Evolutionary conservation across 2,888 invertebrate genomes (phyloP).

Genomic region (Xanthostigma xanthostigma): DNA sequence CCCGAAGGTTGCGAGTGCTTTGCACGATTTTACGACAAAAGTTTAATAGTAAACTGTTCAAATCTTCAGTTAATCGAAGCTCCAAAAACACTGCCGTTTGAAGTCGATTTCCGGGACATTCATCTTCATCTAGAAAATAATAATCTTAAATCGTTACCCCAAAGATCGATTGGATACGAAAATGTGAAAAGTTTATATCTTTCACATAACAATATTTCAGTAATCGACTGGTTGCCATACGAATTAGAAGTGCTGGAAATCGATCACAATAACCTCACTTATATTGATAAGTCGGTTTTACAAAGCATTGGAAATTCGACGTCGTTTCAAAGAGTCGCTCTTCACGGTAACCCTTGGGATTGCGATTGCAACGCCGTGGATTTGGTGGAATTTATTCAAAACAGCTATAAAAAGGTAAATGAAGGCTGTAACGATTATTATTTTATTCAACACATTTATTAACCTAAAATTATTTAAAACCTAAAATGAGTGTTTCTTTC

Average conservation of each 20-base stretch:
- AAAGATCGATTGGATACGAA: constrained; percentile 11
- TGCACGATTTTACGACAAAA: constrained; percentile 29
- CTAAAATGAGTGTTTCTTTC: constrained; percentile 3
- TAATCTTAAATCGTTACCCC: constrained; percentile 24
- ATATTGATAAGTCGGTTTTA: constrained; percentile 29
- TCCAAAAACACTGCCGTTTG: constrained; percentile 21
- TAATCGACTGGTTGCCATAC: constrained; percentile 28
- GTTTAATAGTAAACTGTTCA: constrained; percentile 39
- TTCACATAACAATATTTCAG: constrained; percentile 32
- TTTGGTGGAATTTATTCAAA: constrained; percentile 30
- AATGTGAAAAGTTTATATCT: constrained; percentile 33
- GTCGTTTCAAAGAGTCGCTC: constrained; percentile 23
- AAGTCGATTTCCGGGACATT: constrained; percentile 13
- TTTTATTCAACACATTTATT: too few species aligned
- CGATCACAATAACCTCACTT: constrained; percentile 37
- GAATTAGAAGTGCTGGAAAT: constrained; percentile 29
- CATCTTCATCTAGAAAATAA: constrained; percentile 33
- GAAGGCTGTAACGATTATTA: too few species aligned
- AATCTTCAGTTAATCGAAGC: constrained; percentile 28
- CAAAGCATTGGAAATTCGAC: constrained; percentile 24
- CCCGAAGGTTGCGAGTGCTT: constrained; percentile 36
- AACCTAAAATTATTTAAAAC: too few species aligned
- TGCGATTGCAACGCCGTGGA: constrained; percentile 39
- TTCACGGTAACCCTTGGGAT: constrained; percentile 40
- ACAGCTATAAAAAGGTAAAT: constrained; percentile 20